Percentiles rank a stretch among this genome's conserved stretches.
These are phyloP conservation scores for Eurypyga helias DNA, from an alignment of 2,113 vertebrate species.

Conservation along the genomic window DNA sequence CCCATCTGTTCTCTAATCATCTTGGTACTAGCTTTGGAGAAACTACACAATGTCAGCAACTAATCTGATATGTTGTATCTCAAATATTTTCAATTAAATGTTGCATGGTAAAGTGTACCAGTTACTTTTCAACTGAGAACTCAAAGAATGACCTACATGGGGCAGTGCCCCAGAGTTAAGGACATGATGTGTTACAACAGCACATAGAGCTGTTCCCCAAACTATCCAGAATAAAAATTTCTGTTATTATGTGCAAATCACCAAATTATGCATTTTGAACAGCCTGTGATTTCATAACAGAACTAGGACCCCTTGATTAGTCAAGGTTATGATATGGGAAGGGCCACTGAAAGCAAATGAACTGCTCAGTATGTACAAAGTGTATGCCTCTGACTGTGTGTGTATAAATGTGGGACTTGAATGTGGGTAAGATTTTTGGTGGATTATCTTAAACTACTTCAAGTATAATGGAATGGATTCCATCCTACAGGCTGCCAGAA, in stretches of 20 bases:
- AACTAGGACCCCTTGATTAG: not conserved
- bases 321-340: not conserved
- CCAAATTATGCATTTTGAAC: not conserved
- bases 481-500: not conserved
- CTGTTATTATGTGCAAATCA: not conserved
- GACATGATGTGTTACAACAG: not conserved
- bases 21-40: not conserved
- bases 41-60: not conserved
- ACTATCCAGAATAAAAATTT: not conserved
- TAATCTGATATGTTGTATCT: not conserved
- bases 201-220: not conserved
- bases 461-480: not conserved
- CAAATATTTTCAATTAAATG: not conserved
- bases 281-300: not conserved
- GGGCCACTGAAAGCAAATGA: not conserved
- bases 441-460: not conserved
- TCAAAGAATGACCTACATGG: not conserved
- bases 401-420: not conserved
- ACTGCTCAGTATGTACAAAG: not conserved
- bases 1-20: not conserved
- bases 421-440: not conserved
- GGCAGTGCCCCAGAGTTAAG: not conserved
- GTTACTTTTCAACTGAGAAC: not conserved
- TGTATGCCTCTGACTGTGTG: not conserved
- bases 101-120: not conserved